phyloP scores from a whole-genome alignment of 2,888 invertebrate species.

The Loripinus fragilis region DNA sequence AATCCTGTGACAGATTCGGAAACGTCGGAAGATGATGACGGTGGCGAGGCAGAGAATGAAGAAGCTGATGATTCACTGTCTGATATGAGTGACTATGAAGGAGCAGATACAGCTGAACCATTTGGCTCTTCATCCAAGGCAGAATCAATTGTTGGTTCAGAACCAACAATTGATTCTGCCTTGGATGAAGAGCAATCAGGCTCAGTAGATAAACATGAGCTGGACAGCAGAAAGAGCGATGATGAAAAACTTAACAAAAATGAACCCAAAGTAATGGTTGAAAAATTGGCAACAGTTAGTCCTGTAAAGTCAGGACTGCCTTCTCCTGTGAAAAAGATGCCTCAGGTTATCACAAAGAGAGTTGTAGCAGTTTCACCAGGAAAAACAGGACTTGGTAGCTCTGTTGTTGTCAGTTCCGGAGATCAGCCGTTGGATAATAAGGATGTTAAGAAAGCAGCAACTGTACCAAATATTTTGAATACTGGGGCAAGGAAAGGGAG shows the following conservation, averaged over 20 bases:
- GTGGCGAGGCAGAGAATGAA: constrained; percentile 40
- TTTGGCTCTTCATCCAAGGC: not conserved
- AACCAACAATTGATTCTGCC: too few species aligned
- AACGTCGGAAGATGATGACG: constrained; percentile 16
- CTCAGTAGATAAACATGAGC: too few species aligned
- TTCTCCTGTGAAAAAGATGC: not conserved
- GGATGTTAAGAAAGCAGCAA: not conserved
- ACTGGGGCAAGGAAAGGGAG: constrained; percentile 39
- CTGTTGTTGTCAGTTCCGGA: not conserved
- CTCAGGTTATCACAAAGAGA: not conserved
- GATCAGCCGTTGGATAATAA: not conserved
- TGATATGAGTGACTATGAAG: constrained; percentile 18
- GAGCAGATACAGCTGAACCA: not conserved
- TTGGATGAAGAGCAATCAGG: not conserved
- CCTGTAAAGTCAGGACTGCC: constrained; percentile 22
- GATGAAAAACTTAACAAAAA: constrained; percentile 19
- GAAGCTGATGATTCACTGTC: constrained; percentile 20
- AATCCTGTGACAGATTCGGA: constrained; percentile 8
- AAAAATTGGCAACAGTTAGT: constrained; percentile 7
- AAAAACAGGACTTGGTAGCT: not conserved
- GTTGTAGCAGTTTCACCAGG: not conserved
- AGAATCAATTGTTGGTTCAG: not conserved
- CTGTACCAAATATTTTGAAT: constrained; percentile 43
- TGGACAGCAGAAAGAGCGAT: constrained; percentile 3
- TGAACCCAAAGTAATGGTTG: constrained; percentile 14